A percentile compares a stretch with the other conserved stretches of the same genome.
Evolutionary conservation across 2,888 invertebrate species (phyloP).

Genomic region (Orchesellides sinensis): DNA sequence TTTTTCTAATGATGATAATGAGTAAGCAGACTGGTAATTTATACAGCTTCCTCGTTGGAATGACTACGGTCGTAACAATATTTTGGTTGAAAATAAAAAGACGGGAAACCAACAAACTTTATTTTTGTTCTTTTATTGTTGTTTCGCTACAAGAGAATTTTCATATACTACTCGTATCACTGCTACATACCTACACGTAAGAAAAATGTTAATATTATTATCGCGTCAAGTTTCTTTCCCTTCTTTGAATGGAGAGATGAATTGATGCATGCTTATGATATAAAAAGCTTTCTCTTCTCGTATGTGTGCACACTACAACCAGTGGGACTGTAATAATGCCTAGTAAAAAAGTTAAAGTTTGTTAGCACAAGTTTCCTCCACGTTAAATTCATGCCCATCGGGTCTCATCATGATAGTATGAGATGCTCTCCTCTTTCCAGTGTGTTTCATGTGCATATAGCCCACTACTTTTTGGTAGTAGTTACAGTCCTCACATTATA

Average conservation of each 20-base stretch:
- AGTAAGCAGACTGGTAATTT: conserved; percentile 31
- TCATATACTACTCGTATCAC: too few relatives aligned
- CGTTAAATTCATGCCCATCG: conserved; percentile 32
- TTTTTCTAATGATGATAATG: conserved; percentile 1
- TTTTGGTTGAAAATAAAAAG: conserved; percentile 33
- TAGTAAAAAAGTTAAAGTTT: conserved; percentile 21
- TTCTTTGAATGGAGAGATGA: conserved; percentile 39
- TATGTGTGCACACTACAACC: background rate
- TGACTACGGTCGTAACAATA: conserved; percentile 7
- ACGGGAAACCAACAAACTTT: conserved; percentile 56
- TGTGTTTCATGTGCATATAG: too few relatives aligned
- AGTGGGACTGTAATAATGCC: conserved; percentile 11
- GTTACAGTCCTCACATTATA: conserved; percentile 8
- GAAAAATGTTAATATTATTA: conserved; percentile 51
- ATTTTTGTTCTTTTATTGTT: conserved; percentile 55
- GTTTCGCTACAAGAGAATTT: conserved; percentile 24
- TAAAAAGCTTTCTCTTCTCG: conserved; percentile 5
- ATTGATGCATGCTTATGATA: conserved; percentile 32
- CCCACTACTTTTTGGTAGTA: conserved; percentile 2
- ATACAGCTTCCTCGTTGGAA: conserved; percentile 34
- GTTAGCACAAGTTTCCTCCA: conserved; percentile 27
- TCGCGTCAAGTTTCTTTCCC: conserved; percentile 34
- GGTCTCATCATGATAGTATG: conserved; percentile 19
- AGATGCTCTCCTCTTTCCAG: too few relatives aligned
- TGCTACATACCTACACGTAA: too few relatives aligned